Base-by-base conservation (phyloP, 2,888 invertebrate genomes). In the Limnephilus rhombicus region DNA sequence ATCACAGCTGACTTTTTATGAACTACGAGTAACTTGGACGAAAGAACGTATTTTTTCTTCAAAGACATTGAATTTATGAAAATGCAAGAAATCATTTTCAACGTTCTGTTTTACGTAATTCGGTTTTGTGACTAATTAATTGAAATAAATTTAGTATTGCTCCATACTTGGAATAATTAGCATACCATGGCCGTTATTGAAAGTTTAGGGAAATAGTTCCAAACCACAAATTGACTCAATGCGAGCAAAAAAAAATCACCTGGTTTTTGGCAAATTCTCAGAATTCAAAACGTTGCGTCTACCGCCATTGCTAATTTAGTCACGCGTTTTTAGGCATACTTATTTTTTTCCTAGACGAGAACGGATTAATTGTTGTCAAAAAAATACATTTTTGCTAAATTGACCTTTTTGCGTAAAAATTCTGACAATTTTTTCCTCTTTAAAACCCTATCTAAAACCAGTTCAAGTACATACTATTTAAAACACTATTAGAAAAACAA, bases 61-160 rank as follows among this genome's bases (percentile, higher is more conserved):
- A 86, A 45, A 86, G n/a, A 45, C 45, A 45, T 45, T n/a, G 29
- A 45, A 45, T 86, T 86, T 86, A 29, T 86, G 86, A 86, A 86
- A 86, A 86, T 45, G n/a, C 15, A 15, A 34, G 45, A 49, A 41
- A 29, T 86, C 45, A n/a, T 83, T 83, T 41, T 83, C 37, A 83
- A 83, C 83, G 37, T n/a, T 83, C 37, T 37, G 24, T 83, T 37
- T 83, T 83, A 83, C 37, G 37, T 37, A 83, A 83, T 34, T 83
- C 18, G 9, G 34, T 24, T 83, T 83, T 83, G 83, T 83, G 83
- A 83, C 37, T 83, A 83, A 83, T 83, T 83, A 37, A 83, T 83
- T 83, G 9, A 34, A 24, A 18, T 83, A 37, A 83, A 68, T 68
- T 24, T 68, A 1, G 68, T n/a, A 68, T 68, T 9, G 18, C 24